Base-by-base conservation (phyloP, 2,113 vertebrate species). In the Phodopus roborovskii region DNA sequence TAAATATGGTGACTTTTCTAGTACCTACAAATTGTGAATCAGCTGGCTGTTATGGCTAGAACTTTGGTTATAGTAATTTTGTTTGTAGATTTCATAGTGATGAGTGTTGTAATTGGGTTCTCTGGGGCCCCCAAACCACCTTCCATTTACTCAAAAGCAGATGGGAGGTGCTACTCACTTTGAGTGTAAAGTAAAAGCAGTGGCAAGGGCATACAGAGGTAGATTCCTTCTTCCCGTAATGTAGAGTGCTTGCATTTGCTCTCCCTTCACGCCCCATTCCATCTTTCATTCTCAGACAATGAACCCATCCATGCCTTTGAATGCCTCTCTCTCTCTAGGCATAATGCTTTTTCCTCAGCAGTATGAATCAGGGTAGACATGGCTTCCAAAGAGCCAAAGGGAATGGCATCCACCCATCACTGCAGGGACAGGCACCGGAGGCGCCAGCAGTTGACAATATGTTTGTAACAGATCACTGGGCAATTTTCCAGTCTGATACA, bases 391-490 rank as follows among this genome's bases (percentile, higher is more conserved):
- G 92, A 97, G 92, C 97, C 92, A 70, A 95, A 71, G 96, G 97
- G 97, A 88, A 92, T 91, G 97, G 91, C 96, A 86, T 33, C 88
- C 90, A 88, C 94, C 90, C 74, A 64, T 91, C 94, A 79, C 95
- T 87, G 93, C 78, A 20, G 95, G 94, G 88, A 81, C 85, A 42
- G 88, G 81, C 95, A 92, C 90, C 0, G 0, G 90, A 89, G 95
- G 94, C 93, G 95, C 81, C 92, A 88, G 96, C 89, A 84, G 97
- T 89, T 94, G 96, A 94, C 97, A 97, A 95, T 95, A 93, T 94
- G 90, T 96, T 96, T 97, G 96, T 96, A 96, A 97, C 96, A 97
- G 97, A 96, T 96, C 97, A 96, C 94, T 94, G 97, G 96, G 96
- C 97, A 91, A 94, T 96, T 96, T 97, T 98, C 96, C 97, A 97